Evolutionary conservation across 1,140 invertebrate species (phyloP).

Genomic region (Muscidifurax raptorellus): DNA sequence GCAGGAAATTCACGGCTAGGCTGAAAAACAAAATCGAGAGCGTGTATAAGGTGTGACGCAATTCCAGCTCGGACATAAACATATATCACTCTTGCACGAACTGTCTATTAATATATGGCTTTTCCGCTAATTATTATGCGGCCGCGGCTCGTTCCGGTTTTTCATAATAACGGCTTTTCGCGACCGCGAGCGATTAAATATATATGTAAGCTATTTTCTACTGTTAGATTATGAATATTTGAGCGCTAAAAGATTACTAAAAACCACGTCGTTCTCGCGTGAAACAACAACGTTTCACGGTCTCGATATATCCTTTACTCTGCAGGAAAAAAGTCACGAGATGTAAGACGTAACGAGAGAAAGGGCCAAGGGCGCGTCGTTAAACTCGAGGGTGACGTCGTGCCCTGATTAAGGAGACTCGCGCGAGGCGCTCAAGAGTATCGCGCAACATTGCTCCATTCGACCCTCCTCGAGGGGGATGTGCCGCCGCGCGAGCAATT

Average conservation of each 20-base stretch:
- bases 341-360: conserved; percentile 23
- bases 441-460: conserved; percentile 56
- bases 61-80: conserved; percentile 46
- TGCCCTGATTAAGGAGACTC: conserved; percentile 50
- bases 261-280: too few relatives aligned
- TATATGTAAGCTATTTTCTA: too few relatives aligned
- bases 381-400: conserved; percentile 48
- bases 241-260: neutral
- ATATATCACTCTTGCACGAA: conserved; percentile 43
- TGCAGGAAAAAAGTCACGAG: conserved; percentile 18
- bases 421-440: conserved; percentile 55
- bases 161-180: neutral
- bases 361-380: neutral
- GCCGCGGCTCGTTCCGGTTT: neutral
- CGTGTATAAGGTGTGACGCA: conserved; percentile 50
- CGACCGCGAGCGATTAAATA: neutral
- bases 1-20: conserved; percentile 51
- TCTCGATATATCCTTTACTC: too few relatives aligned
- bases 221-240: conserved; percentile 6
- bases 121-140: conserved; percentile 23
- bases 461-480: conserved; percentile 50
- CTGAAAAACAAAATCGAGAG: conserved; percentile 29
- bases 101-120: conserved; percentile 53
- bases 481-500: conserved; percentile 68
- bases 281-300: too few relatives aligned